Conservation (phyloP, 2,888 invertebrate species). For the Cerceris rybyensis region DNA sequence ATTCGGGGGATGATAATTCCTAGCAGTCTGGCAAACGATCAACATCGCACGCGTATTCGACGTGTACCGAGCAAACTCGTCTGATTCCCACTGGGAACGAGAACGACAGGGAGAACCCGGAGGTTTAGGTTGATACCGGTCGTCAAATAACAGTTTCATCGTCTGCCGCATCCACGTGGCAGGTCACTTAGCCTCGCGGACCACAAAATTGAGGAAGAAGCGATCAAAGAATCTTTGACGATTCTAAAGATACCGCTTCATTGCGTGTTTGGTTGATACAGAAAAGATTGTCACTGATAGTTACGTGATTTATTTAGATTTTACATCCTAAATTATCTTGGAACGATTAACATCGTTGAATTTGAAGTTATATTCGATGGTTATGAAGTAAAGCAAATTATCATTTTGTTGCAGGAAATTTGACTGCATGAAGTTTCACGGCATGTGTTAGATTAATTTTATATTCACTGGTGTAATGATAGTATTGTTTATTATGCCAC, state of each 20-base stretch:
- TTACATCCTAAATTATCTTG: too few species aligned
- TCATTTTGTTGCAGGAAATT: too few species aligned
- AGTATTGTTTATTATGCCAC: too few species aligned
- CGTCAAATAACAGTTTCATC: constrained; percentile 67
- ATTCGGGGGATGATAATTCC: constrained; percentile 69
- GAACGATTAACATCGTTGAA: too few species aligned
- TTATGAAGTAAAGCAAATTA: too few species aligned
- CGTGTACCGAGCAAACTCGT: constrained; percentile 64
- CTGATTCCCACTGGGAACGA: constrained; percentile 56
- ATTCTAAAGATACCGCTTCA: not conserved
- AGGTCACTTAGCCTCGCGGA: constrained; percentile 57
- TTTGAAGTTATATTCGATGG: too few species aligned
- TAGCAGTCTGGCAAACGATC: constrained; percentile 70
- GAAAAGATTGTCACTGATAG: not conserved
- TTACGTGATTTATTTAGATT: too few species aligned
- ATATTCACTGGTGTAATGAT: too few species aligned
- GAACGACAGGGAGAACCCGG: constrained; percentile 38
- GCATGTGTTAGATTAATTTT: too few species aligned
- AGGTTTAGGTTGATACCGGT: constrained; percentile 64
- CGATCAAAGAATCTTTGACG: constrained; percentile 14
- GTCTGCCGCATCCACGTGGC: constrained; percentile 46
- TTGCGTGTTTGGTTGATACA: not conserved
- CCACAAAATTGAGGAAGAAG: constrained; percentile 15
- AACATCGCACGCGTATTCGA: constrained; percentile 66
- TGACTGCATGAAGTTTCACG: too few species aligned